phyloP scores from a whole-genome alignment of 2,797 vertebrate species.

The Pipistrellus pipistrellus region DNA sequence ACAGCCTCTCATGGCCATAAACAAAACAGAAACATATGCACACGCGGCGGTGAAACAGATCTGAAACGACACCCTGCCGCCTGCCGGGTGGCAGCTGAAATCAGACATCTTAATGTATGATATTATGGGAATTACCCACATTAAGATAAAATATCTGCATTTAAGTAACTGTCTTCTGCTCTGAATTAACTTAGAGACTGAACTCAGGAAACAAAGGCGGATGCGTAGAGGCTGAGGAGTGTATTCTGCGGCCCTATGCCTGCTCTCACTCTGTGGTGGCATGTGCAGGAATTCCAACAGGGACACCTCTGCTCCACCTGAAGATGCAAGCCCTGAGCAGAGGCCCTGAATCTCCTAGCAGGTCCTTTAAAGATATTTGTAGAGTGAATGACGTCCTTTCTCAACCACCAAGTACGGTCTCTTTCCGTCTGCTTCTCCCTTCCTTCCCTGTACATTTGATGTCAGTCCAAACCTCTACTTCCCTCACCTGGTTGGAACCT shows the following conservation, averaged over 20 bases:
- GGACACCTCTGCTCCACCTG: neutral
- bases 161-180: slow-evolving; percentile 82
- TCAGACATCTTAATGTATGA: slow-evolving; percentile 84
- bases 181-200: slow-evolving; percentile 79
- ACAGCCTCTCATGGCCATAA: slow-evolving; percentile 79
- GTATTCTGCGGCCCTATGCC: neutral
- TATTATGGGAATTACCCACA: slow-evolving; percentile 83
- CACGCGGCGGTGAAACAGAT: slow-evolving; percentile 76
- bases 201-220: slow-evolving; percentile 71
- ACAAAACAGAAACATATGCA: slow-evolving; percentile 81
- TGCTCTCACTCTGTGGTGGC: neutral
- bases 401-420: neutral
- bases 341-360: neutral
- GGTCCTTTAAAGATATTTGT: neutral
- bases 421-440: slow-evolving; percentile 44
- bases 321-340: neutral
- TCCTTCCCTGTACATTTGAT: neutral
- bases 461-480: neutral
- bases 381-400: slow-evolving; percentile 4
- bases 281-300: accelerated
- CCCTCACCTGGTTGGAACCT: slow-evolving; percentile 59
- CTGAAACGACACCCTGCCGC: slow-evolving; percentile 69
- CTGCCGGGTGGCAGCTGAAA: slow-evolving; percentile 84
- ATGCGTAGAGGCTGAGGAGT: neutral
- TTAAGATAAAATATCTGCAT: slow-evolving; percentile 85